A percentile compares a stretch with the other conserved stretches of the same genome.
phyloP scores from a whole-genome alignment of 1,140 invertebrate genomes.

The Uloborus diversus region DNA sequence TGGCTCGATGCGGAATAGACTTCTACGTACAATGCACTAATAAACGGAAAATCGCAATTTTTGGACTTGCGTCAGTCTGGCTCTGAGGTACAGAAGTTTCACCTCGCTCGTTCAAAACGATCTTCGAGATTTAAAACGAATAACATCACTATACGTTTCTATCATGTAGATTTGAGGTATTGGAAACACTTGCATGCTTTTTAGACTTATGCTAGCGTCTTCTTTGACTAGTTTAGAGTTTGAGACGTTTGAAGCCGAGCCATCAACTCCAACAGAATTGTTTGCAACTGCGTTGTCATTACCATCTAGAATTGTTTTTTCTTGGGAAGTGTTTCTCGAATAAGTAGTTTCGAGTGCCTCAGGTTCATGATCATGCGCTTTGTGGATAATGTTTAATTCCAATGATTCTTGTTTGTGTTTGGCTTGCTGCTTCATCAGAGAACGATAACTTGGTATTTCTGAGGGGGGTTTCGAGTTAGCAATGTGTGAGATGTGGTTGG shows the following conservation, averaged over 20 bases:
- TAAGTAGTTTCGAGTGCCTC: not conserved
- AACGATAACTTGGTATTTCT: not conserved
- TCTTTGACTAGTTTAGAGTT: too few species aligned
- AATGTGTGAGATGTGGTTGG: not conserved
- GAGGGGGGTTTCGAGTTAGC: too few species aligned
- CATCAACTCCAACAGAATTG: not conserved
- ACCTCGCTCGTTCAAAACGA: conserved; percentile 45
- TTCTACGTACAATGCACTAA: too few species aligned
- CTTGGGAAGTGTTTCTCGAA: not conserved
- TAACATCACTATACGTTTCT: conserved; percentile 3
- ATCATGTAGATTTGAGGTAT: conserved; percentile 29
- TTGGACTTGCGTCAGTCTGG: too few species aligned
- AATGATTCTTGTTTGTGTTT: too few species aligned
- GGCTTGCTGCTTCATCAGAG: not conserved
- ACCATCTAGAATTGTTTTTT: not conserved
- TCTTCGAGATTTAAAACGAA: conserved; percentile 18
- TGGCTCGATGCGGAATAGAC: too few species aligned
- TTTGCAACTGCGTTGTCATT: not conserved
- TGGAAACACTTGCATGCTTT: not conserved
- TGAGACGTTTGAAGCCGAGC: too few species aligned
- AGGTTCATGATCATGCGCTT: not conserved
- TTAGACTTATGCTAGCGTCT: too few species aligned
- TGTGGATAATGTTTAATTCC: not conserved
- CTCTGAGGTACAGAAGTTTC: too few species aligned
- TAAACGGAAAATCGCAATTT: too few species aligned